Conservation (phyloP, 2,113 vertebrate genomes). For the Psilopogon haemacephalus region DNA sequence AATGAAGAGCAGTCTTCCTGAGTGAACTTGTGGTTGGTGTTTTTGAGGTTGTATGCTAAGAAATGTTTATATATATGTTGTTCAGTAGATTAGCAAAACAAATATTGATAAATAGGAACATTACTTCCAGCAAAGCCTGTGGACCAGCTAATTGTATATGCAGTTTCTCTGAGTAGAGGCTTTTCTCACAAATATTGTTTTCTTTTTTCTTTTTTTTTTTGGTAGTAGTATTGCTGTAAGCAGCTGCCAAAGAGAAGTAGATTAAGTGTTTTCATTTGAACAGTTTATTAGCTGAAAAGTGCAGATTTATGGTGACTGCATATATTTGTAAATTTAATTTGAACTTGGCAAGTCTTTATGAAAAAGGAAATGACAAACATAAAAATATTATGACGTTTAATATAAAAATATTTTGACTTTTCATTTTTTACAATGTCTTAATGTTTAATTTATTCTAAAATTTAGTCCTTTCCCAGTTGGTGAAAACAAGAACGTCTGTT, state of each 20-base stretch:
- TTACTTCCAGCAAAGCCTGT: background rate
- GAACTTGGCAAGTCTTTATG: constrained; percentile 10
- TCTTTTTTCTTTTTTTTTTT: background rate
- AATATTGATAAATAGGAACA: background rate
- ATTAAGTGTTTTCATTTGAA: constrained; percentile 28
- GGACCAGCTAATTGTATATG: background rate
- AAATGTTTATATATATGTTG: background rate
- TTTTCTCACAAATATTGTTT: background rate
- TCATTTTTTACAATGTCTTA: background rate
- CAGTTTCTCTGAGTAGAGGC: background rate
- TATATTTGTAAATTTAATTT: constrained; percentile 18
- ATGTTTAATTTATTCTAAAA: background rate
- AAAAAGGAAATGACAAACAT: background rate
- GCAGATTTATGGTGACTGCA: constrained; percentile 5
- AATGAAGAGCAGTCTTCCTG: background rate
- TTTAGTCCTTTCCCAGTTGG: background rate
- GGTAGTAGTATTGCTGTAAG: background rate
- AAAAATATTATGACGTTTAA: constrained; percentile 9
- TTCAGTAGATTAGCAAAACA: background rate
- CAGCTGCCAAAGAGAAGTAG: constrained; percentile 16
- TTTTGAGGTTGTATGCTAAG: background rate
- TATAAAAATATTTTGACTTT: constrained; percentile 22
- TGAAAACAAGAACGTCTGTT: background rate
- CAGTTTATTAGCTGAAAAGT: constrained; percentile 1
- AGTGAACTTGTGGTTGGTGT: background rate